phyloP scores from a whole-genome alignment of 2,888 invertebrate species.

The Drosophila ezoana region DNA sequence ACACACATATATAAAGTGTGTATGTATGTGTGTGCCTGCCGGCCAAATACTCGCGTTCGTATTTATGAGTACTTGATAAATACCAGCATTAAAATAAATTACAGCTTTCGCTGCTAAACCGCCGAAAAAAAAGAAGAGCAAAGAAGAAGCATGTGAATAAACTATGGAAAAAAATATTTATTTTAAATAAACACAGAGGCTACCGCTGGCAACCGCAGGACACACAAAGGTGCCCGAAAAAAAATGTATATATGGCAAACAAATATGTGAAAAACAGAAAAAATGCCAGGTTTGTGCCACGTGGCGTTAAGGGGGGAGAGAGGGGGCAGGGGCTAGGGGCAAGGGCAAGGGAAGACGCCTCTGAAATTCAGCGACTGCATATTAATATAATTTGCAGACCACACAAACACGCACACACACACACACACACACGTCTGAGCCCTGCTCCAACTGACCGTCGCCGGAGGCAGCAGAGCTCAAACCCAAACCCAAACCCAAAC shows the following conservation, averaged over 20 bases:
- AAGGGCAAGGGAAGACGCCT: slow-evolving; percentile 15
- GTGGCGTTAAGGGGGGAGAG: background rate
- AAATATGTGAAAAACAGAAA: slow-evolving; percentile 33
- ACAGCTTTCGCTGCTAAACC: slow-evolving; percentile 72
- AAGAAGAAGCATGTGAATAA: slow-evolving; percentile 15
- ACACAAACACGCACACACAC: background rate
- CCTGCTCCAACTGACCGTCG: slow-evolving; percentile 4
- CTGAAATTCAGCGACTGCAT: slow-evolving; percentile 72
- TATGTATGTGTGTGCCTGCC: slow-evolving; percentile 17
- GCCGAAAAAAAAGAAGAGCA: slow-evolving; percentile 18
- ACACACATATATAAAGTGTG: slow-evolving; percentile 13
- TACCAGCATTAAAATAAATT: slow-evolving; percentile 85
- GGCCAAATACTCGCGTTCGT: slow-evolving; percentile 51
- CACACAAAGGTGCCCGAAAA: slow-evolving; percentile 39
- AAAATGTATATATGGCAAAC: slow-evolving; percentile 21
- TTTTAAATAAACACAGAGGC: slow-evolving; percentile 57
- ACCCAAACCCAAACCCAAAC: slow-evolving; percentile 9
- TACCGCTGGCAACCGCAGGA: slow-evolving; percentile 23
- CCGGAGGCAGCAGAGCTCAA: slow-evolving; percentile 4
- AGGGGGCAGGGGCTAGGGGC: background rate
- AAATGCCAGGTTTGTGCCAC: slow-evolving; percentile 43
- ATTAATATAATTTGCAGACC: slow-evolving; percentile 82
- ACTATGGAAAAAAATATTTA: slow-evolving; percentile 52
- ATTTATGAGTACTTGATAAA: slow-evolving; percentile 82
- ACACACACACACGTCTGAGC: too few species aligned